phyloP scores from a whole-genome alignment of 2,797 vertebrate genomes.

The Cuculus canorus region DNA sequence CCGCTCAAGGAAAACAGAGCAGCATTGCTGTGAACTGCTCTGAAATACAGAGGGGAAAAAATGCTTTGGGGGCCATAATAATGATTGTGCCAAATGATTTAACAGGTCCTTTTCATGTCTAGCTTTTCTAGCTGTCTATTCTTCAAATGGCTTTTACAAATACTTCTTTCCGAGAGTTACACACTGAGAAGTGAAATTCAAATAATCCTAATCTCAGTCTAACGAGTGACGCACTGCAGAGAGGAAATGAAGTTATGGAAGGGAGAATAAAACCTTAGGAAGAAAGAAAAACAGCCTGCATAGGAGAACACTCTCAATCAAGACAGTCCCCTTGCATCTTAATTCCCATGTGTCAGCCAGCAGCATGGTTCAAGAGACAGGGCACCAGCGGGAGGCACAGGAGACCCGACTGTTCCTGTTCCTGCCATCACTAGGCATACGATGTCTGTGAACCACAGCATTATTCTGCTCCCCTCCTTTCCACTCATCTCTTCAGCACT shows the following conservation, averaged over 20 bases:
- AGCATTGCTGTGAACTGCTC: background rate
- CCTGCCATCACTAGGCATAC: background rate
- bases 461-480: background rate
- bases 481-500: background rate
- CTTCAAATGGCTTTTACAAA: background rate
- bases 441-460: background rate
- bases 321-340: background rate
- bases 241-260: background rate
- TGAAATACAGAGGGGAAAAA: background rate
- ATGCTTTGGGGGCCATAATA: background rate
- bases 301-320: background rate
- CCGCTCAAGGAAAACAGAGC: background rate
- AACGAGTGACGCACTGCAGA: background rate
- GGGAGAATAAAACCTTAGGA: background rate
- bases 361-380: background rate
- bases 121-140: background rate
- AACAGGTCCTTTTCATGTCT: background rate
- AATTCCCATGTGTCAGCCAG: background rate
- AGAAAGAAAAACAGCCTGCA: background rate
- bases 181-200: background rate
- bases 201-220: slow-evolving; percentile 3
- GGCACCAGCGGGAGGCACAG: background rate
- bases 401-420: background rate
- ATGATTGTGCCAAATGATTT: background rate
- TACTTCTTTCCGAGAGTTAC: background rate